Percentiles rank a stretch among this genome's conserved stretches.
phyloP scores from a whole-genome alignment of 2,113 vertebrate species.

The Nothocercus julius region DNA sequence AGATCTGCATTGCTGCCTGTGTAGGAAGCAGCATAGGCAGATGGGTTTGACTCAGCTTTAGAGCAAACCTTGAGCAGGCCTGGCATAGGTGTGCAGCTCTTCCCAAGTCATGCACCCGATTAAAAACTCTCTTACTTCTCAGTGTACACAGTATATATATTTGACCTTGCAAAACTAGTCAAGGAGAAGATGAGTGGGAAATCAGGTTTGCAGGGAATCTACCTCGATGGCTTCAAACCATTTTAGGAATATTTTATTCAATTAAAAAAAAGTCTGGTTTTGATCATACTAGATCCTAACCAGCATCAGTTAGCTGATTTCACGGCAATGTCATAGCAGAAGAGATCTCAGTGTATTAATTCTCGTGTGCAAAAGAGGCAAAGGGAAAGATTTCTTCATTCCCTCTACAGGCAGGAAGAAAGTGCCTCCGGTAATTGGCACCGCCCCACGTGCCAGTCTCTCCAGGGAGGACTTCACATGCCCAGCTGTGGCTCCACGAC shows the following conservation, averaged over 20 bases:
- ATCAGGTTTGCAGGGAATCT: neutral
- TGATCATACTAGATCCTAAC: neutral
- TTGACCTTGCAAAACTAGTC: neutral
- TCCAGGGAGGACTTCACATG: neutral
- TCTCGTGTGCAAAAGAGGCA: neutral
- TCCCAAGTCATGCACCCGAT: neutral
- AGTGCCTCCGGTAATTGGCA: neutral
- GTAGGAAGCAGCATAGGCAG: neutral
- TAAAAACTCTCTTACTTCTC: conserved; percentile 23
- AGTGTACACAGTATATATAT: neutral
- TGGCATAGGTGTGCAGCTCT: neutral
- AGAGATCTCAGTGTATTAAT: neutral
- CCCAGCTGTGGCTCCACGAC: neutral
- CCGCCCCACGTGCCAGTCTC: too few species aligned
- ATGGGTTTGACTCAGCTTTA: neutral
- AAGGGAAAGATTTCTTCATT: neutral
- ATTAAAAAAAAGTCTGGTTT: neutral
- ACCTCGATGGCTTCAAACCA: neutral
- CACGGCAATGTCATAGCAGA: neutral
- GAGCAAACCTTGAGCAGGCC: neutral
- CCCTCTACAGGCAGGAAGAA: neutral
- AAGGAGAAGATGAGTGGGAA: neutral
- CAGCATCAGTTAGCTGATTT: neutral
- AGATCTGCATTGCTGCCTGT: neutral
- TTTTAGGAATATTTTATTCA: neutral